Evolutionary conservation across 2,888 invertebrate species (phyloP).

Genomic region (Agrochola litura): DNA sequence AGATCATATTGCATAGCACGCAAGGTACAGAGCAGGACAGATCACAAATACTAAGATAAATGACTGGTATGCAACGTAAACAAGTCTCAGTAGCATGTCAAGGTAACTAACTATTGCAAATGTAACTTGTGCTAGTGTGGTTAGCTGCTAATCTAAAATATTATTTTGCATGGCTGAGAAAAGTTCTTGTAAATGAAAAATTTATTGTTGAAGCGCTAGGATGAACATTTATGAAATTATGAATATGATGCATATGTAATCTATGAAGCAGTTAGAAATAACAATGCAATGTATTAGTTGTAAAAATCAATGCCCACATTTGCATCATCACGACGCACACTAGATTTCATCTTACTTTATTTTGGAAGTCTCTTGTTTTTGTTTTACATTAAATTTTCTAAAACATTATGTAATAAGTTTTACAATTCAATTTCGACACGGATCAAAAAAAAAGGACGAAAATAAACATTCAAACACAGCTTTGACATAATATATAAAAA

Average conservation of each 20-base stretch:
- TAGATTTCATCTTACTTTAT: no score
- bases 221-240: no score
- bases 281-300: no score
- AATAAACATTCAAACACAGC: no score
- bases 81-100: slow-evolving; percentile 44
- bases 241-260: no score
- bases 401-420: no score
- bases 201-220: not conserved
- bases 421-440: no score
- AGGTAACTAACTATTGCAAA: slow-evolving; percentile 48
- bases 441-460: no score
- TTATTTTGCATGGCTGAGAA: not conserved
- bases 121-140: slow-evolving; percentile 11
- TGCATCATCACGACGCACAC: no score
- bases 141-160: not conserved
- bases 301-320: no score
- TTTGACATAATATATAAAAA: not conserved
- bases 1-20: slow-evolving; percentile 37
- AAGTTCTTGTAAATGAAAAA: not conserved
- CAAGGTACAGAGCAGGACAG: slow-evolving; percentile 26
- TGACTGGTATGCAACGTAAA: slow-evolving; percentile 22
- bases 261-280: not conserved
- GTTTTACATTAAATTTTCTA: no score
- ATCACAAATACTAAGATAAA: slow-evolving; percentile 27
- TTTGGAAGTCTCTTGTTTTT: no score